Conservation (phyloP, 2,888 invertebrate species). For the Beris morrisii region DNA sequence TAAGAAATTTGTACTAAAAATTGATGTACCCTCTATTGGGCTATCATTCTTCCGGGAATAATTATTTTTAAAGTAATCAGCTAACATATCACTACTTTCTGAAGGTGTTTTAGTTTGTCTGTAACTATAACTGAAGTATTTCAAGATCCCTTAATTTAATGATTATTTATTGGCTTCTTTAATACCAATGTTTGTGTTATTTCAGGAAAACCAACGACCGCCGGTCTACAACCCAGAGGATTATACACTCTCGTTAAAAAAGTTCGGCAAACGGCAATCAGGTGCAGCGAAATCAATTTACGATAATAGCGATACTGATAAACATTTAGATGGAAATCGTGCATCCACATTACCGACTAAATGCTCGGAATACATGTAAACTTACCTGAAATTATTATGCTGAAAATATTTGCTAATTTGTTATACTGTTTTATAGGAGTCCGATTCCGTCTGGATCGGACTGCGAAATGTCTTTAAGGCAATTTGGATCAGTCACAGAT, state of each 20-base stretch:
- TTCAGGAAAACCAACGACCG: slow-evolving; percentile 78
- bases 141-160: too few relatives aligned
- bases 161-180: too few relatives aligned
- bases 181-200: background rate
- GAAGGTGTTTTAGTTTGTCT: too few relatives aligned
- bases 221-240: slow-evolving; percentile 91
- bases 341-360: slow-evolving; percentile 53
- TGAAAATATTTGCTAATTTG: background rate
- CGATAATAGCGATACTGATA: slow-evolving; percentile 46
- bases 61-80: too few relatives aligned
- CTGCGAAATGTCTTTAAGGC: slow-evolving; percentile 83
- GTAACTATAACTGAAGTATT: too few relatives aligned
- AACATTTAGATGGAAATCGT: slow-evolving; percentile 47
- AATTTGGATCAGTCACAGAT: slow-evolving; percentile 86
- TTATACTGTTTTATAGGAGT: slow-evolving; percentile 57
- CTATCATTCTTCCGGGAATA: too few relatives aligned
- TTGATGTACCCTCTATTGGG: too few relatives aligned
- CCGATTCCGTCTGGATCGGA: slow-evolving; percentile 65
- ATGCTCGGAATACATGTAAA: slow-evolving; percentile 54
- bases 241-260: slow-evolving; percentile 76
- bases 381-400: background rate
- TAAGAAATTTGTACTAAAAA: too few relatives aligned
- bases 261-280: slow-evolving; percentile 65
- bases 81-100: too few relatives aligned
- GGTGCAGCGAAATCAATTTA: slow-evolving; percentile 52